phyloP scores from a whole-genome alignment of 2,888 invertebrate species.

The Herminia tarsipennalis region DNA sequence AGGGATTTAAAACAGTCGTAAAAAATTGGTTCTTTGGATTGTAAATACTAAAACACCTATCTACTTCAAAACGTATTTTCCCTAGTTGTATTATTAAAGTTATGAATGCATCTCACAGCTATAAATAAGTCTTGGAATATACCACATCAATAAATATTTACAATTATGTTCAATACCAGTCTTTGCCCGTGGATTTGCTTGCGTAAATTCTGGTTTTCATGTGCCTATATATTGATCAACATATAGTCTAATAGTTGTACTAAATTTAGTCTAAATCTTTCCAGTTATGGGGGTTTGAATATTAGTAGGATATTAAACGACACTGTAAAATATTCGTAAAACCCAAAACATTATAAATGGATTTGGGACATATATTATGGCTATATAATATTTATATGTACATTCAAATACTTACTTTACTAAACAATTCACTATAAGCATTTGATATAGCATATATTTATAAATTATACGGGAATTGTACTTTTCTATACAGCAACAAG shows the following conservation, averaged over 20 bases:
- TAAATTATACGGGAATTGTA: constrained; percentile 32
- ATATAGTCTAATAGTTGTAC: no score
- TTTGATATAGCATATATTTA: constrained; percentile 9
- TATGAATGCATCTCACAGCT: constrained; percentile 18
- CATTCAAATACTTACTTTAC: constrained; percentile 8
- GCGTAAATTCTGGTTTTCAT: no score
- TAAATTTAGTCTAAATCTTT: no score
- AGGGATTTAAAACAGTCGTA: no score
- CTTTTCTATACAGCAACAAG: constrained; percentile 22
- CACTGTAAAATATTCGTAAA: not conserved
- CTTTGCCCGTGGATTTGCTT: no score
- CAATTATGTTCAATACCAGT: constrained; percentile 4
- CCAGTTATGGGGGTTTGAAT: no score
- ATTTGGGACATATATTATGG: constrained; percentile 10
- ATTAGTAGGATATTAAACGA: no score
- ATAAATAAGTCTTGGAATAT: constrained; percentile 12
- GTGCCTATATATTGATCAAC: no score
- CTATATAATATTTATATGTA: not conserved
- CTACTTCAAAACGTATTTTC: constrained; percentile 24
- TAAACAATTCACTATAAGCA: constrained; percentile 16
- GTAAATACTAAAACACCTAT: constrained; percentile 3
- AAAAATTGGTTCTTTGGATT: not conserved
- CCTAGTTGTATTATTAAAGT: constrained; percentile 10
- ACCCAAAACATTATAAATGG: constrained; percentile 4
- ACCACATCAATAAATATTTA: constrained; percentile 16